phyloP scores from a whole-genome alignment of 2,888 invertebrate genomes.

The Cyclophora albipunctata region DNA sequence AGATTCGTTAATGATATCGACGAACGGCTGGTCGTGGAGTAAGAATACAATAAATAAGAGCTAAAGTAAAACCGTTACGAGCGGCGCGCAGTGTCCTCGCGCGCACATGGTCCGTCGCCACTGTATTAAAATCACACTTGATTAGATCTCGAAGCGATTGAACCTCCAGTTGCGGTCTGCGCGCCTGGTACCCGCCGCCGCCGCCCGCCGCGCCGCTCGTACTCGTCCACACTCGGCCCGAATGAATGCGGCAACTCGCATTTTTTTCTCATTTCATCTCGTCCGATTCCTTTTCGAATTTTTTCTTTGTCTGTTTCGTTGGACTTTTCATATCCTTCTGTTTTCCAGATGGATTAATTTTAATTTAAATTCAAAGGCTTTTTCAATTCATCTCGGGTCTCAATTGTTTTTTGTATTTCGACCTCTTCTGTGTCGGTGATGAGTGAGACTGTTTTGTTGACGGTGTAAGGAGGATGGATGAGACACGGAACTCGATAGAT shows the following conservation, averaged over 20 bases:
- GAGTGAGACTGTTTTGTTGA: slow-evolving; percentile 9
- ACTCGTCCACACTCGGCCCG: slow-evolving; percentile 29
- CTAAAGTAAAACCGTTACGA: slow-evolving; percentile 36
- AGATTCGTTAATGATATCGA: slow-evolving; percentile 38
- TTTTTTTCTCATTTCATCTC: slow-evolving; percentile 42
- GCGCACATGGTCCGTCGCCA: slow-evolving; percentile 28
- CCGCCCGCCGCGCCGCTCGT: slow-evolving; percentile 6
- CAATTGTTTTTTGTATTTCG: slow-evolving; percentile 17
- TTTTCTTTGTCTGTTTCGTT: slow-evolving; percentile 57
- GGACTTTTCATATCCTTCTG: slow-evolving; percentile 63
- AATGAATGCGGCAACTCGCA: slow-evolving; percentile 24
- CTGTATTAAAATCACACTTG: slow-evolving; percentile 66
- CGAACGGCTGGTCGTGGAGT: slow-evolving; percentile 7
- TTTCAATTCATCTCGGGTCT: slow-evolving; percentile 25
- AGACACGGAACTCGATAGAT: slow-evolving; percentile 30
- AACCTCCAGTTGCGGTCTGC: slow-evolving; percentile 51
- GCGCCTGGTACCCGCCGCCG: slow-evolving; percentile 43
- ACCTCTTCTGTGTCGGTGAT: slow-evolving; percentile 21
- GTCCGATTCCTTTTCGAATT: slow-evolving; percentile 50
- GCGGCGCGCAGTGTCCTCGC: slow-evolving; percentile 25
- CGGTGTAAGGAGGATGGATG: slow-evolving; percentile 5
- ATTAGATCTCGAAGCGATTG: slow-evolving; percentile 61
- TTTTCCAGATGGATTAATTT: slow-evolving; percentile 66
- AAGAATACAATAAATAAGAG: slow-evolving; percentile 22
- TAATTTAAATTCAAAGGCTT: slow-evolving; percentile 55